Conservation (phyloP, 2,113 vertebrate species). For the Syrrhaptes paradoxus region DNA sequence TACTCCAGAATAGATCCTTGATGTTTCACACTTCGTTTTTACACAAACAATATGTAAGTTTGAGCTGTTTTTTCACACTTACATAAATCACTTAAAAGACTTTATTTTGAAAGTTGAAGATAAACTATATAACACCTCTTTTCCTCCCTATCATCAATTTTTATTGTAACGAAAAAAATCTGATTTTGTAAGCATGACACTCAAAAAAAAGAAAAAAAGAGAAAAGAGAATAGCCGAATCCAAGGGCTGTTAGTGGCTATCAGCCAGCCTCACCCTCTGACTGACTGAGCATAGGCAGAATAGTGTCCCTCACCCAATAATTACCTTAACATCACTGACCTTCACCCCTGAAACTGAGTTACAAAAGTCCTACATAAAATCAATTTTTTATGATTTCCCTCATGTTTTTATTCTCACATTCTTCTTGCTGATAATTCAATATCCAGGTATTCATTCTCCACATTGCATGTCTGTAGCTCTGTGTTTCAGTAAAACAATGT, state of each 20-base stretch:
- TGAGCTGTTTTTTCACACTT: not conserved
- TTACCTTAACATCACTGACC: not conserved
- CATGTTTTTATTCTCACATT: not conserved
- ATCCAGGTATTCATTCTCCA: not conserved
- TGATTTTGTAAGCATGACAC: not conserved
- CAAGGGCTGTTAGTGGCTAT: not conserved
- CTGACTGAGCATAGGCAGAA: not conserved
- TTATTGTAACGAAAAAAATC: conserved; percentile 15
- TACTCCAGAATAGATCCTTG: not conserved
- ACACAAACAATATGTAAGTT: not conserved
- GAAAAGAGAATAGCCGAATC: not conserved
- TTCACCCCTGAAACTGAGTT: not conserved
- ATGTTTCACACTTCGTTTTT: not conserved
- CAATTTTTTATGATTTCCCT: not conserved
- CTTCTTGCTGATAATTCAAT: not conserved
- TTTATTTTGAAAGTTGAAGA: not conserved
- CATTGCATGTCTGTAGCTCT: accelerated
- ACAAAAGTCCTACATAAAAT: not conserved
- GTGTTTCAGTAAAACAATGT: not conserved
- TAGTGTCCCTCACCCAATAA: not conserved
- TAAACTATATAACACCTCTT: not conserved
- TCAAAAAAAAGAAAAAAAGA: not conserved
- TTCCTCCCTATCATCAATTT: not conserved
- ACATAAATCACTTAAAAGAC: not conserved
- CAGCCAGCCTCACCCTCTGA: not conserved